Conservation (phyloP, 2,888 invertebrate species). For the Pseudoips prasinana region DNA sequence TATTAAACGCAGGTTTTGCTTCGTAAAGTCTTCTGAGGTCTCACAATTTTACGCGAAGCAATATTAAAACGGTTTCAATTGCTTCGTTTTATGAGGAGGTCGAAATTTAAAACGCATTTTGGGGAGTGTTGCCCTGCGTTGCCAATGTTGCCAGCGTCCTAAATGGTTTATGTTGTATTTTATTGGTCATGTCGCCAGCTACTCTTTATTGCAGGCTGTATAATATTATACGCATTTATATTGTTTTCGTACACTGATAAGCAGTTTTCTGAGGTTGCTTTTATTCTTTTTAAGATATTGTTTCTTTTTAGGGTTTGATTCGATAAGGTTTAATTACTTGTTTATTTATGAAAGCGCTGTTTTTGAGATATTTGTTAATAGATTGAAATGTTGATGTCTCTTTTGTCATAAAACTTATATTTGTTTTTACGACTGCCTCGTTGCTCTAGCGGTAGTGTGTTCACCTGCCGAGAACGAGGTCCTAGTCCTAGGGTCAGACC, state of each 20-base stretch:
- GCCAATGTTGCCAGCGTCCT: conserved; percentile 32
- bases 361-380: no score
- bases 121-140: conserved; percentile 10
- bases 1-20: conserved; percentile 29
- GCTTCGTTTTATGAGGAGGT: conserved; percentile 49
- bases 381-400: no score
- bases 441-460: no score
- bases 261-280: conserved; percentile 14
- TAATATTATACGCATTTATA: conserved; percentile 33
- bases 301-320: no score
- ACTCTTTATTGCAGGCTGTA: conserved; percentile 37
- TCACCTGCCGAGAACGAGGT: no score
- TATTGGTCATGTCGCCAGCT: conserved; percentile 49
- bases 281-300: no score
- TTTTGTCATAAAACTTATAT: no score
- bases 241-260: conserved; percentile 25
- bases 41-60: conserved; percentile 39
- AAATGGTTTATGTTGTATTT: conserved; percentile 54
- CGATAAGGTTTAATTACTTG: no score
- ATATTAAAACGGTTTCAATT: conserved; percentile 51
- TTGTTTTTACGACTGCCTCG: no score
- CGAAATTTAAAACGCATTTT: conserved; percentile 54
- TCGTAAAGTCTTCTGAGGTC: conserved; percentile 23
- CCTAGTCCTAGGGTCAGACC: no score
- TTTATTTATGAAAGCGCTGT: no score